These are phyloP conservation scores for Chaetodon trifascialis DNA, from an alignment of 2,113 vertebrate species.

Conservation along the genomic window DNA sequence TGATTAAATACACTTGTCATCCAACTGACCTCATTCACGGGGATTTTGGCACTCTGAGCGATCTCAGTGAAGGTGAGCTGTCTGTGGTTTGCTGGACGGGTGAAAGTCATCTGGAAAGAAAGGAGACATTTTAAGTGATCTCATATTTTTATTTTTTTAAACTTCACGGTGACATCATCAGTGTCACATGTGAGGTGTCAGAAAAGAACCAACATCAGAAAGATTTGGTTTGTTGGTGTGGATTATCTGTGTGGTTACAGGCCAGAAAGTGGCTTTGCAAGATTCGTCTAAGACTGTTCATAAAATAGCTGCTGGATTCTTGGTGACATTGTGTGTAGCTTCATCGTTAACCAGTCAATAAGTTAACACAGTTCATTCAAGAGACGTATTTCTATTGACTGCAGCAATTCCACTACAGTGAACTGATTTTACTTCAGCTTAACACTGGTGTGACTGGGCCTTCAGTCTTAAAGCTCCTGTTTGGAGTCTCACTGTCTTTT, in stretches of 20 bases:
- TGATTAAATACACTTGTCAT: not conserved
- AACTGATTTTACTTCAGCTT: not conserved
- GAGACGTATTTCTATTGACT: no score
- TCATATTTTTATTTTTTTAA: not conserved
- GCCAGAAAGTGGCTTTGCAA: no score
- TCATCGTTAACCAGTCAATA: not conserved
- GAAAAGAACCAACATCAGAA: not conserved
- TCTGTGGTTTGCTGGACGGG: constrained; percentile 95
- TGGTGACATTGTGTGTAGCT: not conserved
- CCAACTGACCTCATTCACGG: constrained; percentile 92
- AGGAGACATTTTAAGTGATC: not conserved
- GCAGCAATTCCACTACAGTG: no score
- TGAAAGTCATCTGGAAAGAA: constrained; percentile 95
- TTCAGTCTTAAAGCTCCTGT: not conserved
- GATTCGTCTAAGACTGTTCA: no score
- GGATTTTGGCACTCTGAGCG: constrained; percentile 92
- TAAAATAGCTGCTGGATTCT: not conserved
- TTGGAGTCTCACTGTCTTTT: not conserved
- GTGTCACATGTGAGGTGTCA: not conserved
- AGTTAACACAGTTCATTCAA: no score
- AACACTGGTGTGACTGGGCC: not conserved
- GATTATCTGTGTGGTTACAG: no score
- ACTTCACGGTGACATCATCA: not conserved
- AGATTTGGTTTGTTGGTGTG: not conserved
- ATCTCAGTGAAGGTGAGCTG: constrained; percentile 98